Evolutionary conservation across 2,113 vertebrate species (phyloP).

Genomic region (Ascaphus truei): DNA sequence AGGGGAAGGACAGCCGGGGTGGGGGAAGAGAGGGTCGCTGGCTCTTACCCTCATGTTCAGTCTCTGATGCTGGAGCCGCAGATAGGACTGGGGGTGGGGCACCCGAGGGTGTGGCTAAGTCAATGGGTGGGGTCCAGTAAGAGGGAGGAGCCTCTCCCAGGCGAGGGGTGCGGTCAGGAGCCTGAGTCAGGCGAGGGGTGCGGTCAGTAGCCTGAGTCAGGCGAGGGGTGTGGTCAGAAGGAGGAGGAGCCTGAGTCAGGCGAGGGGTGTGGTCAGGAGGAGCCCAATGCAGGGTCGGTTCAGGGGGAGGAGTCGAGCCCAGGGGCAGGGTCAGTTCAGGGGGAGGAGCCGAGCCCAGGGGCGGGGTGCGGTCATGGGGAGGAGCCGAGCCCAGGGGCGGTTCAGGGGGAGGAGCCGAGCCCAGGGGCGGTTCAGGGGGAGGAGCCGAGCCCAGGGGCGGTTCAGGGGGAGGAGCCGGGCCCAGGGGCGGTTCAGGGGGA

Average conservation of each 20-base stretch:
- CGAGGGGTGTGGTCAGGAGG: slow-evolving; percentile 27
- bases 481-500: too few species aligned
- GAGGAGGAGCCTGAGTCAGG: too few species aligned
- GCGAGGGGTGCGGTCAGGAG: slow-evolving; percentile 43
- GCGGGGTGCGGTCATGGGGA: too few species aligned
- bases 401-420: too few species aligned
- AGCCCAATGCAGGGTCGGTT: neutral
- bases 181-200: neutral
- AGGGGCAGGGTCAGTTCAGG: too few species aligned
- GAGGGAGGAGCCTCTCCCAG: slow-evolving; percentile 59
- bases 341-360: too few species aligned
- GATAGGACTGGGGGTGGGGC: neutral
- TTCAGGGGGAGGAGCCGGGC: too few species aligned
- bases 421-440: too few species aligned
- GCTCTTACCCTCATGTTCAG: neutral
- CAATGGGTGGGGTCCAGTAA: too few species aligned
- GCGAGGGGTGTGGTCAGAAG: too few species aligned
- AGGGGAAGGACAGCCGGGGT: neutral
- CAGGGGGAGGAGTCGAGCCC: neutral
- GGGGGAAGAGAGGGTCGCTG: neutral
- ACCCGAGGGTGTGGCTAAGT: neutral
- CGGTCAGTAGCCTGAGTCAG: neutral
- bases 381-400: too few species aligned
- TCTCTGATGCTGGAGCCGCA: neutral
- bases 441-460: too few species aligned